A percentile compares a stretch with the other conserved stretches of the same genome.
These are phyloP conservation scores for Tanypteryx hageni DNA, from an alignment of 2,888 invertebrate genomes.

Conservation along the genomic window DNA sequence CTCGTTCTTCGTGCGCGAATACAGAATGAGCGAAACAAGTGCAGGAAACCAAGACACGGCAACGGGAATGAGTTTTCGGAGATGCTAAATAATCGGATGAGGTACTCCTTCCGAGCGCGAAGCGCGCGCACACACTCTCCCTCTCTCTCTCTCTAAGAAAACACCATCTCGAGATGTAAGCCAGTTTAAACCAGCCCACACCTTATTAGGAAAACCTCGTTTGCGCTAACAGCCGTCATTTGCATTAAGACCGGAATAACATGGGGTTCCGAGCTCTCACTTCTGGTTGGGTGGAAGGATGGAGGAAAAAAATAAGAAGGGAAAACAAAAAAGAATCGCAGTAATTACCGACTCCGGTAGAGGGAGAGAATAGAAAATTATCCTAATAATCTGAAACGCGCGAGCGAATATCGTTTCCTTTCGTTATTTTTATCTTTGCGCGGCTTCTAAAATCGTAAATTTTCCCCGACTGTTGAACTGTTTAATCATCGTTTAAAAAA, in stretches of 20 bases:
- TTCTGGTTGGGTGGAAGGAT: background rate
- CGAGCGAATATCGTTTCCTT: background rate
- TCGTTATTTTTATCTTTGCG: background rate
- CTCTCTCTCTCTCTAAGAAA: background rate
- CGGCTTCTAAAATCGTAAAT: background rate
- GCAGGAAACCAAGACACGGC: background rate
- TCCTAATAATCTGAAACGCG: background rate
- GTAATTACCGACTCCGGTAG: background rate
- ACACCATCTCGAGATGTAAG: slow-evolving; percentile 32
- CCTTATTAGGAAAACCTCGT: slow-evolving; percentile 21
- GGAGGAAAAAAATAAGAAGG: background rate
- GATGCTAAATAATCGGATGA: slow-evolving; percentile 25
- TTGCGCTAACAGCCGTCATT: slow-evolving; percentile 24
- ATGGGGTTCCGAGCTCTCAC: background rate
- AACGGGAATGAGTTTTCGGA: background rate
- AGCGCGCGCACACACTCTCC: background rate
- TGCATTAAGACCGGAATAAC: slow-evolving; percentile 20
- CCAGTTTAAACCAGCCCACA: slow-evolving; percentile 35
- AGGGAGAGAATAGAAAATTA: background rate
- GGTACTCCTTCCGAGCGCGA: background rate
- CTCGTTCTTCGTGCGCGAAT: background rate
- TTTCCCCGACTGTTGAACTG: background rate
- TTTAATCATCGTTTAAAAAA: background rate
- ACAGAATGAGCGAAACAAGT: background rate
- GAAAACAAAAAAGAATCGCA: slow-evolving; percentile 15